phyloP scores from a whole-genome alignment of 2,797 vertebrate genomes.

The Mus spretus region DNA sequence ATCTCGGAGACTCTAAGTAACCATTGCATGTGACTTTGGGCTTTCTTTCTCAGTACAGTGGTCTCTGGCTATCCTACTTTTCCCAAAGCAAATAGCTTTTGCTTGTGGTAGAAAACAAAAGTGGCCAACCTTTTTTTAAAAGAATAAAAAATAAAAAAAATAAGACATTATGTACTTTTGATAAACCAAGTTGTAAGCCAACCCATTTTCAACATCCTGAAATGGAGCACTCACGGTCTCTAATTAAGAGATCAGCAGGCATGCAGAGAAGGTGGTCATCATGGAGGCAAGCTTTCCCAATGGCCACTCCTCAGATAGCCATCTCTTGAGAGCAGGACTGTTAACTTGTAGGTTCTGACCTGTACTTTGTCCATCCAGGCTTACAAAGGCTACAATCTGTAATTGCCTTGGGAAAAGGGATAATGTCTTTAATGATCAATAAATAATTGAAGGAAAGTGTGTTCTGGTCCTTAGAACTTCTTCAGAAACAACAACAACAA shows the following conservation, averaged over 20 bases:
- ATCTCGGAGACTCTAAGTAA: background rate
- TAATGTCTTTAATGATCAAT: constrained; percentile 1
- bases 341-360: background rate
- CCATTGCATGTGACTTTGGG: background rate
- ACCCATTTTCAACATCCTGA: background rate
- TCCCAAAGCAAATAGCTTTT: constrained; percentile 27
- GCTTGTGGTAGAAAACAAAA: background rate
- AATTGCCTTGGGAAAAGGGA: background rate
- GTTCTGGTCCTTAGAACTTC: constrained; percentile 21
- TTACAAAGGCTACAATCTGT: background rate
- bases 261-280: background rate
- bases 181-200: background rate
- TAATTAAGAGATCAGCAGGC: background rate
- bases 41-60: background rate
- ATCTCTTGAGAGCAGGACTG: background rate
- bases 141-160: background rate
- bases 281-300: background rate
- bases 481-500: background rate
- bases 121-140: background rate
- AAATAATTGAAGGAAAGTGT: background rate
- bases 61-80: background rate
- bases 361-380: background rate
- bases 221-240: background rate
- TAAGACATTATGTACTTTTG: background rate
- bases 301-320: background rate